These are phyloP conservation scores for Ceriagrion tenellum DNA, from an alignment of 2,888 invertebrate genomes.

Conservation along the genomic window DNA sequence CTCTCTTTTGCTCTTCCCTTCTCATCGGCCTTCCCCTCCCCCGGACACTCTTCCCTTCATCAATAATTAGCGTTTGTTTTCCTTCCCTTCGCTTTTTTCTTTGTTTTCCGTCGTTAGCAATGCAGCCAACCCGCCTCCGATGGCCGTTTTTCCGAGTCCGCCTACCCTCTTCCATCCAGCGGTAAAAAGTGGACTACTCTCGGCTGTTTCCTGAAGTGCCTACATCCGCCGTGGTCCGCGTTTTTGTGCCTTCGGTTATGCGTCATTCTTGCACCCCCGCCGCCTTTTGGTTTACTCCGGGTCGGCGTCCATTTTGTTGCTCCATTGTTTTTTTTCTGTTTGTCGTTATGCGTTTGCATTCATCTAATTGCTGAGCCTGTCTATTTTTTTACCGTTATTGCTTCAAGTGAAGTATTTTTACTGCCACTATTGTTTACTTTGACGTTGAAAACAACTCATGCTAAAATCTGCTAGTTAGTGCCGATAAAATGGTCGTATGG, in stretches of 20 bases:
- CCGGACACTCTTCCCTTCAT: not conserved
- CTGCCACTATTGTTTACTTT: too few species aligned
- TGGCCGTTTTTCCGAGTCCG: not conserved
- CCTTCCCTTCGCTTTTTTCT: not conserved
- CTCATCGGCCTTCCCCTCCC: not conserved
- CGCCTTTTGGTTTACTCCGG: too few species aligned
- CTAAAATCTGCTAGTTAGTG: too few species aligned
- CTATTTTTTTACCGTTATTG: not conserved
- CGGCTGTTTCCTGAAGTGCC: not conserved
- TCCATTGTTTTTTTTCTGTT: too few species aligned
- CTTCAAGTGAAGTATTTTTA: not conserved
- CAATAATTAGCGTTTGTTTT: slow-evolving; percentile 19
- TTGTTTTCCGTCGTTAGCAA: not conserved
- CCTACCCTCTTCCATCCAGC: not conserved
- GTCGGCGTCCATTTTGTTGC: too few species aligned
- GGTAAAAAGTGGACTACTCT: not conserved
- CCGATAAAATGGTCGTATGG: too few species aligned
- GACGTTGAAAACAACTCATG: too few species aligned
- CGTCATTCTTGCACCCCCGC: not conserved
- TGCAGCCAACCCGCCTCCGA: not conserved
- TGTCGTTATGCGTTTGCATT: not conserved
- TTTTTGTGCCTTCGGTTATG: not conserved
- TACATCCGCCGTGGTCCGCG: not conserved
- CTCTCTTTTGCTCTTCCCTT: not conserved
- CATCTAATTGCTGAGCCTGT: not conserved